Evolutionary conservation across 2,113 vertebrate genomes (phyloP).

Genomic region (Periophthalmus modestus): DNA sequence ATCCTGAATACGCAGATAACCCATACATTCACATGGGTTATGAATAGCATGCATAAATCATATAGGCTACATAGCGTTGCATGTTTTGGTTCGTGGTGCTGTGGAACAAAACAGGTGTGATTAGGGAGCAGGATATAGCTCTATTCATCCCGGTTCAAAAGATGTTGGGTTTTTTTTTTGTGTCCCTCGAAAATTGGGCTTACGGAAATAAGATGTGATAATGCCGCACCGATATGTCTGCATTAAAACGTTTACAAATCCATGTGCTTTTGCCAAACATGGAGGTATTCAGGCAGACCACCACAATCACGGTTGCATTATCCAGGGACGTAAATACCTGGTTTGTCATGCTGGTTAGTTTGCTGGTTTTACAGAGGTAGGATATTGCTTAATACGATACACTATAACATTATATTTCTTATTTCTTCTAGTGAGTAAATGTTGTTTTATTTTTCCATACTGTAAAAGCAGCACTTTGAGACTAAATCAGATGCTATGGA

Average conservation of each 20-base stretch:
- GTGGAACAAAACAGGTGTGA: slow-evolving; percentile 32
- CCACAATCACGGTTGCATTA: neutral
- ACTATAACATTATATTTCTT: no score
- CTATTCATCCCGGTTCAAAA: slow-evolving; percentile 50
- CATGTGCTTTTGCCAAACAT: slow-evolving; percentile 43
- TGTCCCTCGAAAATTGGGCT: slow-evolving; percentile 58
- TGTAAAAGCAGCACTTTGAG: no score
- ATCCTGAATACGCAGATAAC: neutral
- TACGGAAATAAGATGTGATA: slow-evolving; percentile 64
- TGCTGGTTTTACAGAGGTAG: neutral
- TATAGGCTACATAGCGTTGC: slow-evolving; percentile 33
- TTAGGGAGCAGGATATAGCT: slow-evolving; percentile 36
- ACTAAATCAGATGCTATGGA: no score
- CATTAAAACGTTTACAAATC: slow-evolving; percentile 60
- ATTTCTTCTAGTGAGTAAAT: no score
- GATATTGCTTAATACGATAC: no score
- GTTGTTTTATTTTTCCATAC: no score
- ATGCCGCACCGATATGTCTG: slow-evolving; percentile 47
- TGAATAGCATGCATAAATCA: slow-evolving; percentile 12
- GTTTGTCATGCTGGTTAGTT: neutral
- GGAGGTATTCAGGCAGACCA: slow-evolving; percentile 6
- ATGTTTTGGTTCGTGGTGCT: slow-evolving; percentile 32
- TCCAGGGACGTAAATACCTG: neutral
- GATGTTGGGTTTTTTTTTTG: slow-evolving; percentile 59
- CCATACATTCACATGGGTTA: neutral